A percentile compares a stretch with the other conserved stretches of the same genome.
phyloP scores from a whole-genome alignment of 1,140 invertebrate species.

The Eueides isabella region DNA sequence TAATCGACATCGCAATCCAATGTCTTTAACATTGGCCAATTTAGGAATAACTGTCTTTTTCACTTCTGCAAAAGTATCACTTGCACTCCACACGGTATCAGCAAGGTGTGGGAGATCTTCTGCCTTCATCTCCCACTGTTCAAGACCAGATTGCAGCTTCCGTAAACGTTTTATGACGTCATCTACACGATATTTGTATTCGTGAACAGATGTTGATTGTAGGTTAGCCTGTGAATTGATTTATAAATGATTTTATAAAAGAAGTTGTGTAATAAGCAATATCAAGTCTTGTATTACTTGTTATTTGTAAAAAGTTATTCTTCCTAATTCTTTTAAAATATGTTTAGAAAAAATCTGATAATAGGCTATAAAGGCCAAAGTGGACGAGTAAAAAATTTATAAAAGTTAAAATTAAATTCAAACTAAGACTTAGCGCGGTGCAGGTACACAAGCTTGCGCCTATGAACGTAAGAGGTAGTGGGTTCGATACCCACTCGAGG shows the following conservation, averaged over 20 bases:
- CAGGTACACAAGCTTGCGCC: too few species aligned
- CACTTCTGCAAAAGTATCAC: constrained; percentile 69
- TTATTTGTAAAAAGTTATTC: too few species aligned
- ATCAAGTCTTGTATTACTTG: too few species aligned
- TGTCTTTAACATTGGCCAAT: constrained; percentile 51
- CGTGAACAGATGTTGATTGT: constrained; percentile 71
- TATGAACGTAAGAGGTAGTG: too few species aligned
- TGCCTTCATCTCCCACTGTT: constrained; percentile 74
- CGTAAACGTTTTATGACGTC: constrained; percentile 67
- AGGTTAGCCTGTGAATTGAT: constrained; percentile 60
- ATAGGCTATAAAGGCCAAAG: too few species aligned
- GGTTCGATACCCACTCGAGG: too few species aligned
- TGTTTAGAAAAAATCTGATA: too few species aligned
- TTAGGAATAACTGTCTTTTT: constrained; percentile 50
- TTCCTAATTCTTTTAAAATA: too few species aligned
- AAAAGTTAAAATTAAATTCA: too few species aligned
- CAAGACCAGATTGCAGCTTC: constrained; percentile 65
- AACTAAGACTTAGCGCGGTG: too few species aligned
- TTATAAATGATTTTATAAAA: background rate
- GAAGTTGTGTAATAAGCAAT: too few species aligned
- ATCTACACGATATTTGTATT: constrained; percentile 75
- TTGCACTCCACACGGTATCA: constrained; percentile 71
- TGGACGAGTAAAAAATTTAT: too few species aligned
- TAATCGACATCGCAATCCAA: constrained; percentile 56
- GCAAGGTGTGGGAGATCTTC: constrained; percentile 61